A percentile compares a stretch with the other conserved stretches of the same genome.
phyloP scores from a whole-genome alignment of 2,888 invertebrate genomes.

The Athalia cordata region DNA sequence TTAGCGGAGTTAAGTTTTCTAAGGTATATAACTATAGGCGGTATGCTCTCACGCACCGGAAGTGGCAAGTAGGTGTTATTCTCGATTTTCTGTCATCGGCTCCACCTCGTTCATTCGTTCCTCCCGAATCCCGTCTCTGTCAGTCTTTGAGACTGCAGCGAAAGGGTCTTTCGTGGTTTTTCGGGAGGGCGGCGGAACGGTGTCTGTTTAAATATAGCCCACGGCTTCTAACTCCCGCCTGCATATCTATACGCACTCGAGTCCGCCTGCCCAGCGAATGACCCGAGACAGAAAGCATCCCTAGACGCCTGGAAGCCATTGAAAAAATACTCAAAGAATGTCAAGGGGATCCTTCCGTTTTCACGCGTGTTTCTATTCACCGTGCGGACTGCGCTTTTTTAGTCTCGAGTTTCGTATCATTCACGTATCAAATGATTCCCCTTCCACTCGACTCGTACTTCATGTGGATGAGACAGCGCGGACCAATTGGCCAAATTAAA shows the following conservation, averaged over 20 bases:
- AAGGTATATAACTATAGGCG: slow-evolving; percentile 1
- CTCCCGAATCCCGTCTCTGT: slow-evolving; percentile 14
- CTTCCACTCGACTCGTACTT: background rate
- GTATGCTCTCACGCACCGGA: slow-evolving; percentile 37
- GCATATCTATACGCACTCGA: slow-evolving; percentile 41
- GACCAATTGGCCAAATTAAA: slow-evolving; percentile 59
- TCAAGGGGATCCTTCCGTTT: slow-evolving; percentile 5
- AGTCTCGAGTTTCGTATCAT: too few relatives aligned
- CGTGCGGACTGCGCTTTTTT: too few relatives aligned
- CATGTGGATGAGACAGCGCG: slow-evolving; percentile 51
- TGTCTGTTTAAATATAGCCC: slow-evolving; percentile 66
- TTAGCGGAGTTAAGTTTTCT: slow-evolving; percentile 13
- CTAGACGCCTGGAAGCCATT: slow-evolving; percentile 36
- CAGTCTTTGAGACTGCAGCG: slow-evolving; percentile 14
- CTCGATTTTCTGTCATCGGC: slow-evolving; percentile 49
- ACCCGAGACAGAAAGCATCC: slow-evolving; percentile 45
- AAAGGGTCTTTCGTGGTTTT: slow-evolving; percentile 39
- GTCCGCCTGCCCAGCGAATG: slow-evolving; percentile 44
- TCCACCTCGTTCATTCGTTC: slow-evolving; percentile 30
- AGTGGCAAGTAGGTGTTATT: slow-evolving; percentile 48
- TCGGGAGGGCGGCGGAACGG: slow-evolving; percentile 56
- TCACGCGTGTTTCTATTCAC: too few relatives aligned
- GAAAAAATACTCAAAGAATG: slow-evolving; percentile 44
- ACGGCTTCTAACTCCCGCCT: slow-evolving; percentile 54
- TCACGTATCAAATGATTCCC: background rate